Conservation (phyloP, 1,140 invertebrate genomes). For the Zaprionus capensis region DNA sequence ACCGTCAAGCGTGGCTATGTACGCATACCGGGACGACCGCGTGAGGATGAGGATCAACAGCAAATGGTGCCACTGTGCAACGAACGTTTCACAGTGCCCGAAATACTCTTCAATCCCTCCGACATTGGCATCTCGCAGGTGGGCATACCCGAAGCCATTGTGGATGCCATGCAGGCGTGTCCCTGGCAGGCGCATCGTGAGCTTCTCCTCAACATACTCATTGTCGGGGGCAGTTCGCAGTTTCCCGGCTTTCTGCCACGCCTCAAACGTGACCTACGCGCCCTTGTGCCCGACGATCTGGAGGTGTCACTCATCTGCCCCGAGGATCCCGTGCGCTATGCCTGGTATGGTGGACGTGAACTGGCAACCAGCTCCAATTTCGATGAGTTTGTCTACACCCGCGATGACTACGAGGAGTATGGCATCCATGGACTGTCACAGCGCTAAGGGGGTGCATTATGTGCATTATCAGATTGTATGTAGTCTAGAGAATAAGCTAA, state of each 20-base stretch:
- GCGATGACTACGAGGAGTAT: slow-evolving; percentile 95
- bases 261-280: slow-evolving; percentile 91
- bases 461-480: no score
- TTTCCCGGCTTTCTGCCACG: slow-evolving; percentile 94
- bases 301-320: slow-evolving; percentile 90
- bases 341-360: slow-evolving; percentile 94
- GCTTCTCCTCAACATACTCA: slow-evolving; percentile 94
- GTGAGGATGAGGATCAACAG: slow-evolving; percentile 83
- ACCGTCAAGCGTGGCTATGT: slow-evolving; percentile 93
- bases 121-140: slow-evolving; percentile 95
- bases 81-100: slow-evolving; percentile 96
- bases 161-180: slow-evolving; percentile 89
- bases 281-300: slow-evolving; percentile 90
- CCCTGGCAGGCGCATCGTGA: slow-evolving; percentile 92
- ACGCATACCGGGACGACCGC: slow-evolving; percentile 52
- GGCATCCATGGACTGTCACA: slow-evolving; percentile 86
- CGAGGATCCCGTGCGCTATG: slow-evolving; percentile 91
- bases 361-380: slow-evolving; percentile 91
- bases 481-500: background rate
- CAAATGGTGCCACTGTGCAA: slow-evolving; percentile 95
- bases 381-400: slow-evolving; percentile 89
- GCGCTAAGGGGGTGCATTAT: slow-evolving; percentile 29
- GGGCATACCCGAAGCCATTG: slow-evolving; percentile 96
- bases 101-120: slow-evolving; percentile 97
- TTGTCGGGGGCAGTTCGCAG: slow-evolving; percentile 95